phyloP scores from a whole-genome alignment of 2,797 vertebrate species.

The Loris lydekkerianus region DNA sequence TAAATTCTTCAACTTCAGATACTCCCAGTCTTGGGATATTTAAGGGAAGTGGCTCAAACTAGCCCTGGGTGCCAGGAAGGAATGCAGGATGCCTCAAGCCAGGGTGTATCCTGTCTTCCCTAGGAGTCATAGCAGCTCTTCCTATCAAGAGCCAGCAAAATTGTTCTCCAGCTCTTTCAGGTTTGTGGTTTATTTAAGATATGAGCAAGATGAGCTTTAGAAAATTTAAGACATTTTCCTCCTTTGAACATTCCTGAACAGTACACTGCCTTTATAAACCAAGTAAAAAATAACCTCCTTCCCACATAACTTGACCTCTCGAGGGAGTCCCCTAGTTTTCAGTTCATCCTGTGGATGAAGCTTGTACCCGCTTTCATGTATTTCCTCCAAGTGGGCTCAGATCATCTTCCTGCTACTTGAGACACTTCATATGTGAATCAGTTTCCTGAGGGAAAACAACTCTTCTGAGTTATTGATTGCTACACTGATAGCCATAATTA shows the following conservation, averaged over 20 bases:
- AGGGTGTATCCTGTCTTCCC: neutral
- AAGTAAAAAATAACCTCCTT: slow-evolving; percentile 17
- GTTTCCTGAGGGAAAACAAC: slow-evolving; percentile 12
- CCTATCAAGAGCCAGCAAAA: neutral
- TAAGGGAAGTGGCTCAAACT: neutral
- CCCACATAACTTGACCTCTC: neutral
- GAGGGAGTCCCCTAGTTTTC: neutral
- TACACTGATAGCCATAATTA: neutral
- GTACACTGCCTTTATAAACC: neutral
- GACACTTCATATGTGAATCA: neutral
- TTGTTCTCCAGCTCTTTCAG: slow-evolving; percentile 28
- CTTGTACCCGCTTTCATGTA: neutral
- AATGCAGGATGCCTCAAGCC: neutral
- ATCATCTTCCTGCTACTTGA: neutral
- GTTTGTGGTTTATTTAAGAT: slow-evolving; percentile 25
- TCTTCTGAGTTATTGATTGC: slow-evolving; percentile 10
- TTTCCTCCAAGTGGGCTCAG: neutral
- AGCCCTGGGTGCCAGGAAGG: neutral
- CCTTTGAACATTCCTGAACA: neutral
- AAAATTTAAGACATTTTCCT: neutral
- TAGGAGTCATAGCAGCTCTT: neutral
- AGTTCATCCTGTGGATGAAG: neutral
- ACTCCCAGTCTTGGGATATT: neutral
- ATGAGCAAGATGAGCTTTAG: neutral
- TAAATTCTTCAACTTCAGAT: neutral